A percentile compares a stretch with the other conserved stretches of the same genome.
These are phyloP conservation scores for Zaprionus gabonicus DNA, from an alignment of 1,140 invertebrate species.

Conservation along the genomic window DNA sequence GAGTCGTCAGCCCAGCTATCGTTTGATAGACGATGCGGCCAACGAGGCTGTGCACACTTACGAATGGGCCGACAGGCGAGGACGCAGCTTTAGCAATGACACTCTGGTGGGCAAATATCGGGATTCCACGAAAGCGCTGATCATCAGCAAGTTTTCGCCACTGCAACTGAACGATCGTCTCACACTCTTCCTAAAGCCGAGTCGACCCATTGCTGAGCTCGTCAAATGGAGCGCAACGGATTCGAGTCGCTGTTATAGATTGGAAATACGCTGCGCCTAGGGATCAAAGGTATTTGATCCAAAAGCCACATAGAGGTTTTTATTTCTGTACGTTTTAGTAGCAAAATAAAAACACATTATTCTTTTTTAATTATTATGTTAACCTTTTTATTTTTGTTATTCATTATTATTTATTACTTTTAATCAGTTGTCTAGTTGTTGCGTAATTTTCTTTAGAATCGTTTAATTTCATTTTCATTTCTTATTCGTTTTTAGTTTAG, in stretches of 20 bases:
- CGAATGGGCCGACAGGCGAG: constrained; percentile 60
- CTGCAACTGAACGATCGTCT: constrained; percentile 71
- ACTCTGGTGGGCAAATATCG: constrained; percentile 66
- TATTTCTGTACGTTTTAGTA: constrained; percentile 75
- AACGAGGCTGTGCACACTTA: constrained; percentile 66
- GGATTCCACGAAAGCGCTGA: constrained; percentile 69
- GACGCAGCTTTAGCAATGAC: constrained; percentile 66
- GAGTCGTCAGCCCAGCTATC: constrained; percentile 69
- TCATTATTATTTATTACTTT: constrained; percentile 50
- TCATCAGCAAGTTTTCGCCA: constrained; percentile 80
- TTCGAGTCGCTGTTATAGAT: constrained; percentile 67
- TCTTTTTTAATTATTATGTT: constrained; percentile 27
- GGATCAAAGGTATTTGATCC: background rate
- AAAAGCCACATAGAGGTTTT: constrained; percentile 28
- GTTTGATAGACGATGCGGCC: constrained; percentile 71
- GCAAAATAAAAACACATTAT: constrained; percentile 67
- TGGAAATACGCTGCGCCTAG: constrained; percentile 76
- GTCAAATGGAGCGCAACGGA: constrained; percentile 77
- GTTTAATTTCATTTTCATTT: constrained; percentile 36
- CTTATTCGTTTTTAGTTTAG: constrained; percentile 30
- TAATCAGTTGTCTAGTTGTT: constrained; percentile 46
- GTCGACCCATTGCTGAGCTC: constrained; percentile 75
- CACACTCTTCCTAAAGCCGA: constrained; percentile 80
- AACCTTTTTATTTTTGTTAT: constrained; percentile 36
- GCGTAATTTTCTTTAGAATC: constrained; percentile 47